Conservation (phyloP, 1,140 invertebrate genomes). For the Drosophila erecta region DNA sequence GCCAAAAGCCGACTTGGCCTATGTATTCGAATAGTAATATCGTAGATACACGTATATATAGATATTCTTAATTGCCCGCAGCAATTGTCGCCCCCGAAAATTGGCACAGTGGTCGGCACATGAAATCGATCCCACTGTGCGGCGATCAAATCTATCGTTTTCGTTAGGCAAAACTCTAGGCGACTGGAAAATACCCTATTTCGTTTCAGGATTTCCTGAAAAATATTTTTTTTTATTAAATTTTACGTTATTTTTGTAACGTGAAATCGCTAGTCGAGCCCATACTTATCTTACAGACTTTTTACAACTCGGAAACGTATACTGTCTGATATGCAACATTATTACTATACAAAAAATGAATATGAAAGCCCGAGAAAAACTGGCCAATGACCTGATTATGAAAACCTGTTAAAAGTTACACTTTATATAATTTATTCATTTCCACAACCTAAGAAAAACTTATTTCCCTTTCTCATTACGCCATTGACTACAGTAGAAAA, state of each 20-base stretch:
- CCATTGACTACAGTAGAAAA: no score
- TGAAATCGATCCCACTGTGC: slow-evolving; percentile 24
- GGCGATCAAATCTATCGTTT: neutral
- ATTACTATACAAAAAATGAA: neutral
- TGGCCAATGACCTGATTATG: neutral
- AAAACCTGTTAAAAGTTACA: neutral
- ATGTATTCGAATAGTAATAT: slow-evolving; percentile 40
- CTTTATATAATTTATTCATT: neutral
- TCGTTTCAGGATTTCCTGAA: no score
- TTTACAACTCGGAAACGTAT: neutral
- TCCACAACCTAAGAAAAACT: neutral
- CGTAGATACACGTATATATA: slow-evolving; percentile 25
- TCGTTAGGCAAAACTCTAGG: neutral
- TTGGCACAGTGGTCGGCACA: slow-evolving; percentile 36
- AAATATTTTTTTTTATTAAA: no score
- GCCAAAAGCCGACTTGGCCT: slow-evolving; percentile 65
- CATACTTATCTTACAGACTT: neutral
- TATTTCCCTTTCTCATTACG: neutral
- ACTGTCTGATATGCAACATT: neutral
- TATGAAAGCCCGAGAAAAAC: neutral
- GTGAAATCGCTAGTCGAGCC: no score
- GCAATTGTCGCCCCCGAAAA: slow-evolving; percentile 60
- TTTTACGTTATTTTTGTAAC: no score
- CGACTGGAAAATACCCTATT: neutral
- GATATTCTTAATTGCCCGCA: slow-evolving; percentile 70